Percentiles rank a stretch among this genome's conserved stretches.
Evolutionary conservation across 2,113 vertebrate species (phyloP).

Genomic region (Sapayoa aenigma): DNA sequence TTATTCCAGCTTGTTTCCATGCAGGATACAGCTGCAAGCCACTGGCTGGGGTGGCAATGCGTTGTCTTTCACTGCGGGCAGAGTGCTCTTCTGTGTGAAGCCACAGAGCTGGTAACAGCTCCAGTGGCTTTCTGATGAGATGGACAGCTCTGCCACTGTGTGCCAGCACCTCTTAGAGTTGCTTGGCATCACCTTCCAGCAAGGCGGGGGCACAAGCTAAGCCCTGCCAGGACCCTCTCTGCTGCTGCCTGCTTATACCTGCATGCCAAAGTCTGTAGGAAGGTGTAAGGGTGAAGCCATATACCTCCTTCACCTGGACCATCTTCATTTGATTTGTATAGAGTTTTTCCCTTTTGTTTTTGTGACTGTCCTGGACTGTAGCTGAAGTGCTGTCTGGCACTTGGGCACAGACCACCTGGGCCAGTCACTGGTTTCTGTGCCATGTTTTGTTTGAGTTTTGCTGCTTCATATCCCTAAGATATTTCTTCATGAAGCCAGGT

Average conservation of each 20-base stretch:
- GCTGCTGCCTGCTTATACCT: not conserved
- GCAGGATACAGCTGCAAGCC: not conserved
- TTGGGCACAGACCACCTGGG: not conserved
- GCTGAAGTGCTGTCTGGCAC: not conserved
- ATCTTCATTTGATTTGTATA: not conserved
- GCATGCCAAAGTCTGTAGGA: not conserved
- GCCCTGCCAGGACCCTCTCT: not conserved
- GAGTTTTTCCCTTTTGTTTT: not conserved
- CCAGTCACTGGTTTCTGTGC: not conserved
- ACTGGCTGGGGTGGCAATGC: not conserved
- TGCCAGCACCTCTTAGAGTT: not conserved
- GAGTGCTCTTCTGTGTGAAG: not conserved
- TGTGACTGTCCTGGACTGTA: not conserved
- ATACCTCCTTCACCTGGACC: not conserved
- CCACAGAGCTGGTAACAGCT: not conserved
- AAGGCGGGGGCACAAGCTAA: not conserved
- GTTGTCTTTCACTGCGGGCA: not conserved
- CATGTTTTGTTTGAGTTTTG: not conserved
- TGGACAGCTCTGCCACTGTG: not conserved
- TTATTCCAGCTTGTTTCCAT: rapidly evolving
- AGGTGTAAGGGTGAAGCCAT: not conserved
- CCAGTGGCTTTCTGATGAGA: not conserved
- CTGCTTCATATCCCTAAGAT: not conserved
- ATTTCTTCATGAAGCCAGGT: not conserved
- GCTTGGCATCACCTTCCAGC: not conserved